phyloP scores from a whole-genome alignment of 1,140 invertebrate genomes.

The Drosophila novamexicana region DNA sequence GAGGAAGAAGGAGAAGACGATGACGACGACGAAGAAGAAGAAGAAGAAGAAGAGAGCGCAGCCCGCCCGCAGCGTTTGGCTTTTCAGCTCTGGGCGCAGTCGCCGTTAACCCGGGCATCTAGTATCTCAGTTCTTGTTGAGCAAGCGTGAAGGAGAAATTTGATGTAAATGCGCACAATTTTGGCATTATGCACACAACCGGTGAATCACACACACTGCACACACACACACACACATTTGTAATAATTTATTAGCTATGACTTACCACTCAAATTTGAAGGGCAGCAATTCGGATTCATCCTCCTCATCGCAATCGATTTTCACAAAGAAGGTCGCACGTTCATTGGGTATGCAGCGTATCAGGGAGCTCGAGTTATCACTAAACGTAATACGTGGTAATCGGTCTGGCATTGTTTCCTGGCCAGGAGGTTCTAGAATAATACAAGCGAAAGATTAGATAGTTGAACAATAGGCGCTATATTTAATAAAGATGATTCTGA shows the following conservation, averaged over 20 bases:
- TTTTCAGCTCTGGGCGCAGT: constrained; percentile 40
- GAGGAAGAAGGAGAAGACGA: not conserved
- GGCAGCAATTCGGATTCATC: constrained; percentile 74
- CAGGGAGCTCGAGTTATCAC: constrained; percentile 79
- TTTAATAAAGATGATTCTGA: too few relatives aligned
- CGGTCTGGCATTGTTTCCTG: constrained; percentile 6
- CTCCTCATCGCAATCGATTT: constrained; percentile 80
- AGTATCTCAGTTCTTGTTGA: constrained; percentile 18
- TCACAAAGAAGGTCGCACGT: constrained; percentile 81
- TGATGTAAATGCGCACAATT: constrained; percentile 74
- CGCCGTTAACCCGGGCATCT: constrained; percentile 18
- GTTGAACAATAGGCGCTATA: too few relatives aligned
- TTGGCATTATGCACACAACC: constrained; percentile 61
- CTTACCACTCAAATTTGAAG: constrained; percentile 84
- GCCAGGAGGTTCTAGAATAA: constrained; percentile 59
- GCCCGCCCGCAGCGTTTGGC: not conserved
- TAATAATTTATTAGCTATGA: constrained; percentile 31
- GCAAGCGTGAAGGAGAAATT: constrained; percentile 61
- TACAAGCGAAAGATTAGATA: not conserved
- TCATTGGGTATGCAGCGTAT: constrained; percentile 81
- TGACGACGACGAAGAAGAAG: not conserved
- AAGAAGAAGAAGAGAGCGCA: not conserved
- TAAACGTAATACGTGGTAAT: constrained; percentile 69
- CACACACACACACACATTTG: constrained; percentile 16
- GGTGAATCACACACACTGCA: constrained; percentile 55